Conservation (phyloP, 2,888 invertebrate species). For the Stegana nigrithorax region DNA sequence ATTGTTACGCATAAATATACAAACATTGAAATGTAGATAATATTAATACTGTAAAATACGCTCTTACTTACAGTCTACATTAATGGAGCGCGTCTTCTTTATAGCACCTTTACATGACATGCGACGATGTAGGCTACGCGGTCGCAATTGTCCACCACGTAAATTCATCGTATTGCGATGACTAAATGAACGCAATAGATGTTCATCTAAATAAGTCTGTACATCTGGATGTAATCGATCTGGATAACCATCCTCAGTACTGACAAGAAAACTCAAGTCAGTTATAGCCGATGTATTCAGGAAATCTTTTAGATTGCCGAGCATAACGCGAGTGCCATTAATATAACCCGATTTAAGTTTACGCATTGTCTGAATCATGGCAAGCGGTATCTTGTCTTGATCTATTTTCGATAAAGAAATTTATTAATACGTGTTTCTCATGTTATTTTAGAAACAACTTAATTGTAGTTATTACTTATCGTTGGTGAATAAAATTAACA, state of each 20-base stretch:
- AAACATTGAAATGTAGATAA: background rate
- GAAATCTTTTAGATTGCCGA: slow-evolving; percentile 95
- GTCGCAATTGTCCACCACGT: slow-evolving; percentile 70
- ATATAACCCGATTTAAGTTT: slow-evolving; percentile 98
- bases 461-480: no score
- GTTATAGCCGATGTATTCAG: slow-evolving; percentile 97
- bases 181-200: slow-evolving; percentile 83
- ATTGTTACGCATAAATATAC: slow-evolving; percentile 2
- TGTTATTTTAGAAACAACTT: no score
- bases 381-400: slow-evolving; percentile 90
- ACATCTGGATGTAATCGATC: slow-evolving; percentile 87
- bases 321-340: slow-evolving; percentile 96
- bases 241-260: slow-evolving; percentile 91
- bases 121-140: slow-evolving; percentile 75
- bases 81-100: slow-evolving; percentile 92
- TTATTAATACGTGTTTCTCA: no score
- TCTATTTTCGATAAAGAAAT: no score
- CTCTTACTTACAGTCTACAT: slow-evolving; percentile 84
- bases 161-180: slow-evolving; percentile 77
- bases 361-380: slow-evolving; percentile 97
- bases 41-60: background rate
- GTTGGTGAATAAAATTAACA: no score
- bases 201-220: slow-evolving; percentile 87
- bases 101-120: slow-evolving; percentile 94
- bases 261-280: slow-evolving; percentile 94